Evolutionary conservation across 2,888 invertebrate genomes (phyloP).

Genomic region (Lepeophtheirus nordmannii): DNA sequence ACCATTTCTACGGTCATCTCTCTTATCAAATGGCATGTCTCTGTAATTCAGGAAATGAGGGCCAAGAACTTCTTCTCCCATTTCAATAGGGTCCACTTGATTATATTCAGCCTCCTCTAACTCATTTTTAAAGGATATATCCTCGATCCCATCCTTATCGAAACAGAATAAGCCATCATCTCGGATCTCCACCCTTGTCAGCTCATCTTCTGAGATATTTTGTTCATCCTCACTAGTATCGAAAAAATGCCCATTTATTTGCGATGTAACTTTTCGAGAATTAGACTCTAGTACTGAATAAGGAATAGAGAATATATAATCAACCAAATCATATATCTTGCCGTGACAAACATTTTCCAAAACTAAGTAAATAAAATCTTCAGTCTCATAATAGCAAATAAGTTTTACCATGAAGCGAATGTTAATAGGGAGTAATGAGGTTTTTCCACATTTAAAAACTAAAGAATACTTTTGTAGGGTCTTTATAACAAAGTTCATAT

Average conservation of each 20-base stretch:
- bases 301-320: not conserved
- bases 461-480: conserved; percentile 11
- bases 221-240: conserved; percentile 3
- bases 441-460: not conserved
- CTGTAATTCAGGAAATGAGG: not conserved
- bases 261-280: not conserved
- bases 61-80: not conserved
- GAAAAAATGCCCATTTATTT: not conserved
- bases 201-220: not conserved
- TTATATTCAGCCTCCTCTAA: not conserved
- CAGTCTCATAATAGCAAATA: conserved; percentile 17
- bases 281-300: not conserved
- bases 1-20: not conserved
- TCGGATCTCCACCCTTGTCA: not conserved
- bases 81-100: not conserved
- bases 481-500: not conserved
- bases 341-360: conserved; percentile 8
- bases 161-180: conserved; percentile 8
- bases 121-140: not conserved
- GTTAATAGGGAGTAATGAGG: conserved; percentile 18
- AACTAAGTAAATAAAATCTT: conserved; percentile 6
- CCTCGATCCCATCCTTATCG: conserved; percentile 9
- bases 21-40: not conserved
- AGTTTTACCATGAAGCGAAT: conserved; percentile 17
- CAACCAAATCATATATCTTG: conserved; percentile 2